These are phyloP conservation scores for Alitta virens DNA, from an alignment of 2,888 invertebrate species.

Conservation along the genomic window DNA sequence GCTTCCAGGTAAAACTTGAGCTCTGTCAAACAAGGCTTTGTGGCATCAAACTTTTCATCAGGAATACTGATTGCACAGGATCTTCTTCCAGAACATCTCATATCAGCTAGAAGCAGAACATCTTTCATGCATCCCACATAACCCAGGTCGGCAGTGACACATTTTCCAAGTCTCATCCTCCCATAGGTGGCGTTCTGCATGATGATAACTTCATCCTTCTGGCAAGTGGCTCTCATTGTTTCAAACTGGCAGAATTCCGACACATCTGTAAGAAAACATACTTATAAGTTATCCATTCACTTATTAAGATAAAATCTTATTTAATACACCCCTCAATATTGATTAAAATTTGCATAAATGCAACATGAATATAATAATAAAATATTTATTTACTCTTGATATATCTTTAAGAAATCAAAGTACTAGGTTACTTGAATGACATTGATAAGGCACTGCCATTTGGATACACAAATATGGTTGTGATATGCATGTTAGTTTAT, in stretches of 20 bases:
- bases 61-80: conserved; percentile 12
- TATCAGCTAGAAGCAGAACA: conserved; percentile 11
- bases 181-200: conserved; percentile 12
- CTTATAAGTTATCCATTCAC: too few relatives aligned
- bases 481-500: too few relatives aligned
- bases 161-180: conserved; percentile 10
- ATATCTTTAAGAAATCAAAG: too few relatives aligned
- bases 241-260: conserved; percentile 11
- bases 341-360: too few relatives aligned
- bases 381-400: too few relatives aligned
- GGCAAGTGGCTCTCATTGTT: conserved; percentile 6
- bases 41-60: conserved; percentile 5
- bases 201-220: conserved; percentile 6
- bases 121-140: conserved; percentile 12
- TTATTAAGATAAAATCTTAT: too few relatives aligned
- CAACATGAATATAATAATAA: too few relatives aligned
- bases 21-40: conserved; percentile 6
- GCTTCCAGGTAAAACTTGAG: conserved; percentile 10
- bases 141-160: conserved; percentile 10
- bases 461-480: too few relatives aligned
- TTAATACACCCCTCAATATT: too few relatives aligned
- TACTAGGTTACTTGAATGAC: too few relatives aligned
- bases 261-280: conserved; percentile 4
- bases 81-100: conserved; percentile 8
- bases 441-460: too few relatives aligned